Evolutionary conservation across 2,797 vertebrate genomes (phyloP).

Genomic region (Eospalax fontanierii): DNA sequence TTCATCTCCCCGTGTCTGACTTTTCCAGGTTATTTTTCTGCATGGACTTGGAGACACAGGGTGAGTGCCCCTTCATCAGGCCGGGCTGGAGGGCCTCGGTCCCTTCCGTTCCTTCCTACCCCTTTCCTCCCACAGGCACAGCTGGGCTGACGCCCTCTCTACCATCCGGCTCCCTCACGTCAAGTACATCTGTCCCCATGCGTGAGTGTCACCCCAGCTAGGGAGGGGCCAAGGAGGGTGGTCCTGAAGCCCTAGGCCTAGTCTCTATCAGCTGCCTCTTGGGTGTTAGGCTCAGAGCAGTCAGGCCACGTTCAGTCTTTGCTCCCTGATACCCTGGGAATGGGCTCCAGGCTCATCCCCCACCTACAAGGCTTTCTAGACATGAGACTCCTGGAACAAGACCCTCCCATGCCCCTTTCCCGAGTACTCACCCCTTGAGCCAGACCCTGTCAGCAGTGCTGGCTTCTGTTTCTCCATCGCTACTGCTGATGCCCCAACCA

Average conservation of each 20-base stretch:
- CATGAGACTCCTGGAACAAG: neutral
- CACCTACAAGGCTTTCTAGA: slow-evolving; percentile 34
- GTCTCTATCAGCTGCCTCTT: neutral
- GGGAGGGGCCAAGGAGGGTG: neutral
- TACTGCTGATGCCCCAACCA: slow-evolving; percentile 29
- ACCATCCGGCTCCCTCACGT: slow-evolving; percentile 95
- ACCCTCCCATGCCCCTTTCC: neutral
- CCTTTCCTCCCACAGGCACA: slow-evolving; percentile 92
- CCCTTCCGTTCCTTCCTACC: neutral
- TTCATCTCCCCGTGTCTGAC: neutral
- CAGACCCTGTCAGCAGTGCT: neutral
- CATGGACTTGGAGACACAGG: slow-evolving; percentile 98
- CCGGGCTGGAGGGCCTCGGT: neutral
- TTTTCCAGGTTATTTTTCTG: slow-evolving; percentile 97
- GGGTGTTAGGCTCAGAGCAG: slow-evolving; percentile 19
- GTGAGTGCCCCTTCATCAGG: slow-evolving; percentile 90
- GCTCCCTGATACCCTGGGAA: neutral
- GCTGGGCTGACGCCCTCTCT: slow-evolving; percentile 95
- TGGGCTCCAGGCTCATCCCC: neutral
- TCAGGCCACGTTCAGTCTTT: slow-evolving; percentile 2
- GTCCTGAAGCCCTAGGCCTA: neutral
- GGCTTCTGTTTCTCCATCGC: slow-evolving; percentile 39
- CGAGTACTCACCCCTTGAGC: slow-evolving; percentile 74
- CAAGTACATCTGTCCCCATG: slow-evolving; percentile 98
- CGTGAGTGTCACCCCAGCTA: slow-evolving; percentile 91